Conservation (phyloP, 2,888 invertebrate genomes). For the Strigamia transsilvanica region DNA sequence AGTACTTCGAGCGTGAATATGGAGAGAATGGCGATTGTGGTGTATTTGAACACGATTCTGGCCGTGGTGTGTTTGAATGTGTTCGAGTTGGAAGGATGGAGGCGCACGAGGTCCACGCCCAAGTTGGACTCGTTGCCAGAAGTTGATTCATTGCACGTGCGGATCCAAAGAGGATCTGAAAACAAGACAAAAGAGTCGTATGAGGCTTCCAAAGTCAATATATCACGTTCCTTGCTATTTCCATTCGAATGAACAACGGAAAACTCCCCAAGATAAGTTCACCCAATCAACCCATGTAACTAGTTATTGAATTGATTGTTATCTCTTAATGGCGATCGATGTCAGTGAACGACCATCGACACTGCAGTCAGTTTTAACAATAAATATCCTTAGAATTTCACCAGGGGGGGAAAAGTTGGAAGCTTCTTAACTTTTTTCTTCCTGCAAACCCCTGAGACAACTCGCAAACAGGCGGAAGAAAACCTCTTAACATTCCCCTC, state of each 20-base stretch:
- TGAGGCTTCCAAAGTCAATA: constrained; percentile 6
- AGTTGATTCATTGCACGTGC: constrained; percentile 40
- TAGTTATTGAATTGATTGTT: neutral
- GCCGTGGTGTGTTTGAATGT: constrained; percentile 55
- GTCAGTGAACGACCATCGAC: neutral
- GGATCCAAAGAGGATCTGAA: constrained; percentile 42
- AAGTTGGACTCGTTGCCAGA: constrained; percentile 27
- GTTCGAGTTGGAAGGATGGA: constrained; percentile 10
- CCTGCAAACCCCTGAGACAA: no score
- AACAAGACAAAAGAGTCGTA: neutral
- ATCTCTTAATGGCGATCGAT: neutral
- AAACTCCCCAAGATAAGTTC: neutral
- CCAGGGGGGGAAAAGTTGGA: no score
- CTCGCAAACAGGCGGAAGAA: no score
- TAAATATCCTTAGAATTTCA: no score
- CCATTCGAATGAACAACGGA: constrained; percentile 7
- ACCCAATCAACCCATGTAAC: neutral
- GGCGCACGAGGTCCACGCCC: constrained; percentile 1
- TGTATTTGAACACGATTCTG: constrained; percentile 18
- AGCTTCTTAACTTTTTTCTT: no score
- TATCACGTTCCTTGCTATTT: constrained; percentile 22
- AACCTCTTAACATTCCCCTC: no score
- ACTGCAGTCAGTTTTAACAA: no score
- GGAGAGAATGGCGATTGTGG: constrained; percentile 55
- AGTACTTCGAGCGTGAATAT: constrained; percentile 57